phyloP scores from a whole-genome alignment of 2,888 invertebrate species.

The Limnephilus auricula region DNA sequence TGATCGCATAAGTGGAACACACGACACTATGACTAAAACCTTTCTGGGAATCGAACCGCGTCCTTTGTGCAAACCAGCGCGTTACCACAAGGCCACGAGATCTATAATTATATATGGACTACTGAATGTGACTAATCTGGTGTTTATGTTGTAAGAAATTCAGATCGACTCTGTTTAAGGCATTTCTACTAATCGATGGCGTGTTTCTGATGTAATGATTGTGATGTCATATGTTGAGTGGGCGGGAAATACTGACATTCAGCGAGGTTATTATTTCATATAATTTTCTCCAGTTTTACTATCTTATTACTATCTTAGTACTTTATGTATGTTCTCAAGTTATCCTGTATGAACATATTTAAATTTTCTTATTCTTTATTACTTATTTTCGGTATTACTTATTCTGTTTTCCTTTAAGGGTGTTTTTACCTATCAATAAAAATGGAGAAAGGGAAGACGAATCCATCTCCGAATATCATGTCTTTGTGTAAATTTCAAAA shows the following conservation, averaged over 20 bases:
- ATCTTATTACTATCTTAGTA: too few species aligned
- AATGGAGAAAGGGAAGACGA: too few species aligned
- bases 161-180: neutral
- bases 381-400: too few species aligned
- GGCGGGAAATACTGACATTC: neutral
- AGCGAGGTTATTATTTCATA: neutral
- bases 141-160: neutral
- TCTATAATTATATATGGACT: neutral
- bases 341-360: too few species aligned
- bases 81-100: neutral
- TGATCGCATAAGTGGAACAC: neutral
- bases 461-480: too few species aligned
- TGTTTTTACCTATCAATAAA: too few species aligned
- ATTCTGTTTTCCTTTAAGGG: too few species aligned
- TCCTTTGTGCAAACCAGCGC: neutral
- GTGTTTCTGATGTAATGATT: neutral
- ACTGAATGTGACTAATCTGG: neutral
- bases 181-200: neutral
- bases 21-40: neutral
- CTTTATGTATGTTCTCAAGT: too few species aligned
- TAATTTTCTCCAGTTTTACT: too few species aligned
- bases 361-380: too few species aligned
- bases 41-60: slow-evolving; percentile 2
- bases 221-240: neutral
- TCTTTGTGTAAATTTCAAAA: too few species aligned